Conservation (phyloP, 1,140 invertebrate species). For the Drosophila sp. region DNA sequence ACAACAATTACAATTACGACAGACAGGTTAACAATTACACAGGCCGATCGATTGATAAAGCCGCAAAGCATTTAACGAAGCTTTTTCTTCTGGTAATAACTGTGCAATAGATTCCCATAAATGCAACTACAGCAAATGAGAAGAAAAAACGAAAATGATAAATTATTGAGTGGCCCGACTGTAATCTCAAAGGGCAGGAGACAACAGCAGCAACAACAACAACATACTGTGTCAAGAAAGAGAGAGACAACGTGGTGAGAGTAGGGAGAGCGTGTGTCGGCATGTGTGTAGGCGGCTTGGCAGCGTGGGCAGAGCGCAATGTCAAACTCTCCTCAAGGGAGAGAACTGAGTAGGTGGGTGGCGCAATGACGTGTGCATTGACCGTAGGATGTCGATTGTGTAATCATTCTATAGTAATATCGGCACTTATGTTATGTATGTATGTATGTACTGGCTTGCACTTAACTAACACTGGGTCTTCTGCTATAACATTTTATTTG, state of each 20-base stretch:
- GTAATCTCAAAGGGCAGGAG: constrained; percentile 42
- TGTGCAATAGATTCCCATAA: constrained; percentile 1
- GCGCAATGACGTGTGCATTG: constrained; percentile 39
- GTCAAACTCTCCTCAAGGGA: constrained; percentile 34
- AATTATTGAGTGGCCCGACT: constrained; percentile 11
- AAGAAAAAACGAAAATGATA: not conserved
- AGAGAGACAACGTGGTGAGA: not conserved
- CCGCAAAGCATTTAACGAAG: constrained; percentile 21
- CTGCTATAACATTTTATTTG: not conserved
- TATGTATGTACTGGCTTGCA: not conserved
- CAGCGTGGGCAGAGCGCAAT: constrained; percentile 31
- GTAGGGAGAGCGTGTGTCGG: not conserved
- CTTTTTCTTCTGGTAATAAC: constrained; percentile 16
- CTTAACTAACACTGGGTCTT: not conserved
- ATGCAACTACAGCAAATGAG: not conserved
- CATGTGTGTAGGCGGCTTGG: constrained; percentile 21
- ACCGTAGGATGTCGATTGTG: constrained; percentile 30
- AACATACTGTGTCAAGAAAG: not conserved
- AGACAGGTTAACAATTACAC: constrained; percentile 6
- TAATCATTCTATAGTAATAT: constrained; percentile 23
- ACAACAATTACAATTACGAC: not conserved
- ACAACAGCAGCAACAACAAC: constrained; percentile 5
- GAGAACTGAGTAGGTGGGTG: constrained; percentile 24
- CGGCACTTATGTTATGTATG: not conserved
- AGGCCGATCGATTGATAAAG: not conserved